A percentile compares a stretch with the other conserved stretches of the same genome.
phyloP scores from a whole-genome alignment of 2,113 vertebrate species.

The Bubo bubo region DNA sequence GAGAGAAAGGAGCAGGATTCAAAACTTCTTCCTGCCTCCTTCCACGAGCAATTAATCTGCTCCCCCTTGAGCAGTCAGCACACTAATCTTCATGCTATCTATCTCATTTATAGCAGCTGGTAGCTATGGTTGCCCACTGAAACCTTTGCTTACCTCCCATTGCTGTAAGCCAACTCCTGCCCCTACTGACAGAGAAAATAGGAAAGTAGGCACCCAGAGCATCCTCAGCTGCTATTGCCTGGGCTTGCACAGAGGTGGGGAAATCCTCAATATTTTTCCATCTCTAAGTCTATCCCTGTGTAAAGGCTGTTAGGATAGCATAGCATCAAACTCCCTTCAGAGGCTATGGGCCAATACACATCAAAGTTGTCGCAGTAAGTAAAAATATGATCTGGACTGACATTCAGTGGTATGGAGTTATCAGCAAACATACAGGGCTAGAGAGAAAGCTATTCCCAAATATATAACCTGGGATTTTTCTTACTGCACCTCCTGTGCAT shows the following conservation, averaged over 20 bases:
- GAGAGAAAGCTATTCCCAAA: not conserved
- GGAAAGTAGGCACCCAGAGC: not conserved
- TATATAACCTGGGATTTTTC: not conserved
- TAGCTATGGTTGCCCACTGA: not conserved
- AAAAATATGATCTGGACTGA: not conserved
- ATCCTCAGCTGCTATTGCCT: not conserved
- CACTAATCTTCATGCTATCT: not conserved
- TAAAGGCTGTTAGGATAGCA: not conserved
- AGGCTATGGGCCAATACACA: not conserved
- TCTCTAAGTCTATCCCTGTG: not conserved
- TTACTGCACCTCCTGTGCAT: not conserved
- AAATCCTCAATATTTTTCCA: not conserved
- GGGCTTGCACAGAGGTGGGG: accelerated
- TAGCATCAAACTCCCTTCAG: not conserved
- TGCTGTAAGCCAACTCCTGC: not conserved
- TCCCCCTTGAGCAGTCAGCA: not conserved
- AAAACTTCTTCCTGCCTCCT: not conserved
- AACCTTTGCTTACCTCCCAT: not conserved
- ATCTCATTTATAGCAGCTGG: not conserved
- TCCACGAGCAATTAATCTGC: not conserved
- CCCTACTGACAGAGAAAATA: not conserved
- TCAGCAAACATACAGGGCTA: not conserved
- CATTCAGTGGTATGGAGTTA: not conserved
- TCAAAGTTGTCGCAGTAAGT: not conserved
- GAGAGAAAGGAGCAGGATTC: not conserved